phyloP scores from a whole-genome alignment of 2,888 invertebrate genomes.

The Agyllia agylla region DNA sequence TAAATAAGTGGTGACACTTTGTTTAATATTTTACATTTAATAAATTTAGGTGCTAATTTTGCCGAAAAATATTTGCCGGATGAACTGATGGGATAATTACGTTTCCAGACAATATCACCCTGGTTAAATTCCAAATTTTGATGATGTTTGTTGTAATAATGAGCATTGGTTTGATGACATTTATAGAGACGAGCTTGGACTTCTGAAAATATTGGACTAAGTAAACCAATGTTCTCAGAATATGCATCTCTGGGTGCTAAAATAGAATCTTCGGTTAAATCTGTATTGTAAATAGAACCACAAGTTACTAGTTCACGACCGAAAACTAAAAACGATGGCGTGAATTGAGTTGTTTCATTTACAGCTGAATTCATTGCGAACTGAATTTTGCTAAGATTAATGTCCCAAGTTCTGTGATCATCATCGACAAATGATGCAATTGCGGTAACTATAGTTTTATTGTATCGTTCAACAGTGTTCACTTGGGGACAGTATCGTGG shows the following conservation, averaged over 20 bases:
- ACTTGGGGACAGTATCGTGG: conserved; percentile 33
- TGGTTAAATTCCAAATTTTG: neutral
- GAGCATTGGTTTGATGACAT: neutral
- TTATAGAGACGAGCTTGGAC: neutral
- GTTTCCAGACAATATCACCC: neutral
- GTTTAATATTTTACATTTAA: neutral
- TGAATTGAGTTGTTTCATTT: neutral
- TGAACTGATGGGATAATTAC: neutral
- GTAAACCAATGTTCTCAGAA: neutral
- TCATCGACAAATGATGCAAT: neutral
- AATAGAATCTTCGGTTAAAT: neutral
- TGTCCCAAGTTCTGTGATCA: neutral
- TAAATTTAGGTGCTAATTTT: neutral
- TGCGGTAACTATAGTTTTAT: neutral
- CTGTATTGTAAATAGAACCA: neutral
- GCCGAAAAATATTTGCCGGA: neutral
- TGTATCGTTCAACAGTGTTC: neutral
- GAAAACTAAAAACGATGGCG: neutral
- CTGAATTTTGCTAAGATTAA: neutral
- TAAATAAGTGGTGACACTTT: neutral
- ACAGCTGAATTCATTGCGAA: neutral
- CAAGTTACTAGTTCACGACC: neutral
- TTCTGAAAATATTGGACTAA: neutral
- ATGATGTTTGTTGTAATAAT: neutral
- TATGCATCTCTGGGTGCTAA: neutral